Conservation (phyloP, 2,113 vertebrate genomes). For the Columba janthina region DNA sequence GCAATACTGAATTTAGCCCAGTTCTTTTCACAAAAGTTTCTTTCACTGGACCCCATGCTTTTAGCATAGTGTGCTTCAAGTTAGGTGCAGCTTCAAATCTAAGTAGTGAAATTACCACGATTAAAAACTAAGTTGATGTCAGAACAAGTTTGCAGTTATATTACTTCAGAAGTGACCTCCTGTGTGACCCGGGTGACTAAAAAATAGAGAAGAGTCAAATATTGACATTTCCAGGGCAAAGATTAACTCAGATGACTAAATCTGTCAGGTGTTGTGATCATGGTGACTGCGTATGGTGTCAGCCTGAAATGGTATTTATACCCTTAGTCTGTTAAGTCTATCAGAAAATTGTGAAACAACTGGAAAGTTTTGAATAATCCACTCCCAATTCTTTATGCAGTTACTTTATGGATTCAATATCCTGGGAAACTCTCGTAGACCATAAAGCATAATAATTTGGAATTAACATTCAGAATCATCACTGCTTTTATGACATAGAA, state of each 20-base stretch:
- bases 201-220: not conserved
- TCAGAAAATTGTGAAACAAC: not conserved
- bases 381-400: not conserved
- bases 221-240: not conserved
- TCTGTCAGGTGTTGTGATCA: not conserved
- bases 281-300: fast-evolving
- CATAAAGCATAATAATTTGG: not conserved
- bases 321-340: not conserved
- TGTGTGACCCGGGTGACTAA: not conserved
- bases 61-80: not conserved
- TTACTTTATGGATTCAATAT: not conserved
- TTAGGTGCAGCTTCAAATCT: not conserved
- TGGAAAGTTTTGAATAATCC: not conserved
- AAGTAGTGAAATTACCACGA: not conserved
- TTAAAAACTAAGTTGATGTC: not conserved
- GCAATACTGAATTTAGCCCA: not conserved
- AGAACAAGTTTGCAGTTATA: not conserved
- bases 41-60: not conserved
- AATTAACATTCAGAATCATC: not conserved
- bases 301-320: not conserved
- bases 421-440: not conserved
- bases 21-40: not conserved
- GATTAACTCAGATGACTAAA: not conserved
- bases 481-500: not conserved
- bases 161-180: not conserved